These are phyloP conservation scores for Drosophila emarginata DNA, from an alignment of 2,888 invertebrate species.

Conservation along the genomic window DNA sequence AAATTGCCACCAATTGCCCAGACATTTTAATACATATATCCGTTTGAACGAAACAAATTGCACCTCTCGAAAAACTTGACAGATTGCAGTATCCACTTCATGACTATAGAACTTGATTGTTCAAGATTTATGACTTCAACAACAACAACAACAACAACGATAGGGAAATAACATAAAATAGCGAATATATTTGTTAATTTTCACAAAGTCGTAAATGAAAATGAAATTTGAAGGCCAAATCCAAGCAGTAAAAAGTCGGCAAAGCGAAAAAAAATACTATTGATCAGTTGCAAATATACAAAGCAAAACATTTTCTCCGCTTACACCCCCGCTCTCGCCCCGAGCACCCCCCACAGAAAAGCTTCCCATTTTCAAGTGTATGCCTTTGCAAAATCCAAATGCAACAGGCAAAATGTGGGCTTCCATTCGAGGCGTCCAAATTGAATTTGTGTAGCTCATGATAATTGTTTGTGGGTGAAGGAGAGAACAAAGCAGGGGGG, in stretches of 20 bases:
- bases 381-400: slow-evolving; percentile 23
- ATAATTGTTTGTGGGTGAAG: not conserved
- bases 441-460: slow-evolving; percentile 22
- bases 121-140: slow-evolving; percentile 28
- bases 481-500: too few relatives aligned
- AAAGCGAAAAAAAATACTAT: slow-evolving; percentile 40
- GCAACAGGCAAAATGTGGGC: slow-evolving; percentile 22
- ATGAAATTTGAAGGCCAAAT: slow-evolving; percentile 33
- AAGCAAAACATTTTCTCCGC: not conserved
- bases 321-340: not conserved
- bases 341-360: not conserved
- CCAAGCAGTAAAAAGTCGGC: slow-evolving; percentile 1
- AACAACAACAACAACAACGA: not conserved
- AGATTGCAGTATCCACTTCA: not conserved
- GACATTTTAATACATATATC: not conserved
- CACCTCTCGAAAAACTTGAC: slow-evolving; percentile 4
- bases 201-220: slow-evolving; percentile 56
- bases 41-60: slow-evolving; percentile 1
- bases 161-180: slow-evolving; percentile 19
- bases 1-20: not conserved
- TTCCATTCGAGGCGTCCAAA: slow-evolving; percentile 19
- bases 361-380: slow-evolving; percentile 54
- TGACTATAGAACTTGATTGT: slow-evolving; percentile 54
- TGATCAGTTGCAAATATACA: slow-evolving; percentile 30
- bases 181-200: slow-evolving; percentile 46